Percentiles rank a stretch among this genome's conserved stretches.
Evolutionary conservation across 2,113 vertebrate species (phyloP).

Genomic region (Ammodytes marinus): DNA sequence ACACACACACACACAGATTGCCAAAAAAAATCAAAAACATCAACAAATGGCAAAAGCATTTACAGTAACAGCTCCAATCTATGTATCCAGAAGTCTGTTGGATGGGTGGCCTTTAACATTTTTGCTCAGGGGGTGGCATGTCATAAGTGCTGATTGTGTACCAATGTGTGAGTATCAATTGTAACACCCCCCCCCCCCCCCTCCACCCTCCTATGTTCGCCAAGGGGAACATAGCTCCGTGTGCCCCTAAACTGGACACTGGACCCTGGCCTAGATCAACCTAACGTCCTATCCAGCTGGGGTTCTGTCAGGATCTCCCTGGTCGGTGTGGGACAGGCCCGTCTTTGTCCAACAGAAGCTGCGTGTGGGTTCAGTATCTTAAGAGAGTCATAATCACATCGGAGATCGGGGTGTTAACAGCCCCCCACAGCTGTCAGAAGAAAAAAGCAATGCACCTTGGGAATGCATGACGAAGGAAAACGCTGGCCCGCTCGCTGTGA

Average conservation of each 20-base stretch:
- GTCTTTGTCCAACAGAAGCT: conserved; percentile 76
- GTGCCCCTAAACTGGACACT: conserved; percentile 69
- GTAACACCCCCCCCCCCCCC: conserved; percentile 46
- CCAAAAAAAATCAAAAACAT: conserved; percentile 47
- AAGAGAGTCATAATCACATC: conserved; percentile 80
- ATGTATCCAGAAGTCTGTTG: conserved; percentile 50
- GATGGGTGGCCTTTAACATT: conserved; percentile 74
- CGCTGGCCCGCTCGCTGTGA: conserved; percentile 24
- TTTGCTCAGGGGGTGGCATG: conserved; percentile 65
- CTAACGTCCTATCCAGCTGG: conserved; percentile 65
- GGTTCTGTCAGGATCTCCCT: conserved; percentile 73
- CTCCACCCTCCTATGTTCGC: conserved; percentile 21
- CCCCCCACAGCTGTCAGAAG: conserved; percentile 77
- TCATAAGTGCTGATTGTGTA: conserved; percentile 64
- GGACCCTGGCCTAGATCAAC: conserved; percentile 77
- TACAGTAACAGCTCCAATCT: conserved; percentile 31
- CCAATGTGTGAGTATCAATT: conserved; percentile 66
- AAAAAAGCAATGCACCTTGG: conserved; percentile 70
- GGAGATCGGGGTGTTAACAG: conserved; percentile 71
- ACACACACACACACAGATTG: conserved; percentile 28
- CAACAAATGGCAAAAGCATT: conserved; percentile 68
- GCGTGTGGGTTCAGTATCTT: conserved; percentile 79
- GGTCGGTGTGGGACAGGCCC: conserved; percentile 65
- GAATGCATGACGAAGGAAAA: conserved; percentile 62
- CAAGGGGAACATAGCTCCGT: conserved; percentile 58